These are phyloP conservation scores for Scaptomyza graminum DNA, from an alignment of 1,140 invertebrate genomes.

Conservation along the genomic window DNA sequence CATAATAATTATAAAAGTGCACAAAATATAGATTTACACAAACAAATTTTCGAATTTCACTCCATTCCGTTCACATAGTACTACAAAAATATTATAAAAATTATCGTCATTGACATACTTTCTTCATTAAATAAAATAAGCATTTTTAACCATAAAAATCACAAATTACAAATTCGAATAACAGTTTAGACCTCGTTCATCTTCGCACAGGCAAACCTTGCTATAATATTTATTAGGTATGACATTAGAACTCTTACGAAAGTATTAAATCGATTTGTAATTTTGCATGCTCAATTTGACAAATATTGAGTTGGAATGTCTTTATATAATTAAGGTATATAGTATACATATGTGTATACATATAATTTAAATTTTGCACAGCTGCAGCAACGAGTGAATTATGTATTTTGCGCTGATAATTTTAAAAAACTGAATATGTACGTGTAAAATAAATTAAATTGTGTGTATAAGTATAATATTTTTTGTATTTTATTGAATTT, in stretches of 20 bases:
- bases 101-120: conserved; percentile 3
- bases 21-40: neutral
- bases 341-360: conserved; percentile 10
- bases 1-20: neutral
- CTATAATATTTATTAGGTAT: conserved; percentile 36
- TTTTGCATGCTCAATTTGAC: conserved; percentile 25
- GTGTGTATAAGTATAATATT: conserved; percentile 7
- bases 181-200: conserved; percentile 2
- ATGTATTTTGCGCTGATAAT: conserved; percentile 54
- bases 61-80: conserved; percentile 6
- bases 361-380: neutral
- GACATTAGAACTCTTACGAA: conserved; percentile 42
- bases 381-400: conserved; percentile 50
- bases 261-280: conserved; percentile 65
- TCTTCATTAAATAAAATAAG: conserved; percentile 5
- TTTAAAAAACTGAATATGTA: conserved; percentile 26
- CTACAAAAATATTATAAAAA: conserved; percentile 19
- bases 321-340: conserved; percentile 15
- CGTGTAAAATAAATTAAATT: conserved; percentile 42
- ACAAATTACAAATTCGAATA: neutral
- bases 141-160: neutral
- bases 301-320: conserved; percentile 31
- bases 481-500: neutral
- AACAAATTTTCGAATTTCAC: conserved; percentile 7
- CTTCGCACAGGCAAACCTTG: conserved; percentile 16